A percentile compares a stretch with the other conserved stretches of the same genome.
phyloP scores from a whole-genome alignment of 64 coral and sea anemone genomes.

The Stichodactyla mertensii region DNA sequence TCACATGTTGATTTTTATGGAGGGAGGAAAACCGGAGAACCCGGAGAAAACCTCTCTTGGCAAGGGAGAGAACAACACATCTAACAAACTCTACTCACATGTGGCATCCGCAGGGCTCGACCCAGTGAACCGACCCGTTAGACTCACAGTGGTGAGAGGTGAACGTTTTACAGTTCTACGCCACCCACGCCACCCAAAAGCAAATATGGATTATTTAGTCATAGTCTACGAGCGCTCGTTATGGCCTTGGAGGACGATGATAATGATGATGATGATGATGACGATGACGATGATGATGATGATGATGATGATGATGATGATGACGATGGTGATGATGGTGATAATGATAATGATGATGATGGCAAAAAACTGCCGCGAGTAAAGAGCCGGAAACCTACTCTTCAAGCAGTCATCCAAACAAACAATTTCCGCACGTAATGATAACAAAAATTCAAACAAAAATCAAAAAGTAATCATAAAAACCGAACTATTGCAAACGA shows the following conservation, averaged over 20 bases:
- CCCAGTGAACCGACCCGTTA: too few relatives aligned
- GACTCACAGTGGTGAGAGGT: too few relatives aligned
- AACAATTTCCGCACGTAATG: not conserved
- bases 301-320: not conserved
- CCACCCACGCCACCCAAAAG: too few relatives aligned
- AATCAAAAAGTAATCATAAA: not conserved
- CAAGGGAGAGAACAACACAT: too few relatives aligned
- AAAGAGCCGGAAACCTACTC: not conserved
- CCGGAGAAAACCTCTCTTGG: too few relatives aligned
- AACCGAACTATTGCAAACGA: not conserved
- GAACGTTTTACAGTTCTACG: too few relatives aligned
- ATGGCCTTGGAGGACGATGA: too few relatives aligned
- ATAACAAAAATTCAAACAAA: not conserved
- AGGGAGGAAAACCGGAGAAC: too few relatives aligned
- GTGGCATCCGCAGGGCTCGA: too few relatives aligned
- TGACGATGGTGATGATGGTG: not conserved
- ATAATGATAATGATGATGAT: not conserved
- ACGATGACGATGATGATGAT: not conserved
- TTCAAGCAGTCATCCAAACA: not conserved
- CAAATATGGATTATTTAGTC: not conserved
- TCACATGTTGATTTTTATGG: too few relatives aligned
- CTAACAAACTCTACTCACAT: too few relatives aligned
- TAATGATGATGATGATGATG: not conserved
- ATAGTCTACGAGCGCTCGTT: too few relatives aligned
- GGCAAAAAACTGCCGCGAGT: not conserved